Evolutionary conservation across 1,140 invertebrate species (phyloP).

Genomic region (Colletes latitarsis): DNA sequence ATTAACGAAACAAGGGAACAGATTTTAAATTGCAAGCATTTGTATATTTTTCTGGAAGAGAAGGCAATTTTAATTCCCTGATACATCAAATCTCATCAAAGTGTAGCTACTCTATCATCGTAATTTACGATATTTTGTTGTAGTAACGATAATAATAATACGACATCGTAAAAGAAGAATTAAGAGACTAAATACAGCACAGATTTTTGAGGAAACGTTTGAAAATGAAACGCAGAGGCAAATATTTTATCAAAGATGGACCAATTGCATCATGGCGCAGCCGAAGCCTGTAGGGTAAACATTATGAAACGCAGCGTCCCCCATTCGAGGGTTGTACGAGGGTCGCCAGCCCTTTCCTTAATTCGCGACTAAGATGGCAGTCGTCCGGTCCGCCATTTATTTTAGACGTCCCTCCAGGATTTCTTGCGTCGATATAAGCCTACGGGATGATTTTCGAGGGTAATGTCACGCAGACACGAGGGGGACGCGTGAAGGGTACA

Average conservation of each 20-base stretch:
- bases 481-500: constrained; percentile 69
- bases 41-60: too few relatives aligned
- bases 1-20: too few relatives aligned
- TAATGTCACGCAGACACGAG: constrained; percentile 3
- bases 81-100: too few relatives aligned
- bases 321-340: constrained; percentile 41
- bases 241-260: not conserved
- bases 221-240: not conserved
- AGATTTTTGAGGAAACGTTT: too few relatives aligned
- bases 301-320: constrained; percentile 46
- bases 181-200: too few relatives aligned
- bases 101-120: too few relatives aligned
- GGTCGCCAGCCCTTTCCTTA: constrained; percentile 74
- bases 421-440: constrained; percentile 56
- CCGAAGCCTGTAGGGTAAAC: constrained; percentile 14
- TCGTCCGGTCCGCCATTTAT: constrained; percentile 62
- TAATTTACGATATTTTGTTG: too few relatives aligned
- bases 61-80: too few relatives aligned
- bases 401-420: constrained; percentile 40
- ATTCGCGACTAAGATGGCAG: constrained; percentile 79
- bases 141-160: too few relatives aligned
- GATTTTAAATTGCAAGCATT: too few relatives aligned
- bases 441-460: constrained; percentile 14
- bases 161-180: too few relatives aligned
- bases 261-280: constrained; percentile 29